Evolutionary conservation across 2,888 invertebrate genomes (phyloP).

Genomic region (Ormia ochracea): DNA sequence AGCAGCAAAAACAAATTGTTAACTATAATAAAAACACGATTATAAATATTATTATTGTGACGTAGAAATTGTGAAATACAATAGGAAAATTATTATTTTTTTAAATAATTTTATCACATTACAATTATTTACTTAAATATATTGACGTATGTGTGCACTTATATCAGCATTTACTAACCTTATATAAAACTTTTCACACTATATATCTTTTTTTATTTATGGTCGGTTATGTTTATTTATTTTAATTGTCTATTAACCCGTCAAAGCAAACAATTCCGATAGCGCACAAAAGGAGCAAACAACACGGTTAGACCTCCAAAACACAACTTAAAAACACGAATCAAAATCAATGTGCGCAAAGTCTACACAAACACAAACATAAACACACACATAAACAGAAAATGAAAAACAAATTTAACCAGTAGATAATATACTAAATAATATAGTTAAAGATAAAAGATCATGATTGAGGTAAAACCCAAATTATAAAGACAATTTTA

Average conservation of each 20-base stretch:
- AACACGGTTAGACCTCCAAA: slow-evolving; percentile 8
- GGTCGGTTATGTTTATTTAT: background rate
- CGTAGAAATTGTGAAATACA: no score
- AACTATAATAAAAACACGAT: no score
- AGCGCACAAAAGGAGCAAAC: slow-evolving; percentile 12
- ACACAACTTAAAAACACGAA: slow-evolving; percentile 20
- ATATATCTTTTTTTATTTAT: background rate
- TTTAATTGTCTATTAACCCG: background rate
- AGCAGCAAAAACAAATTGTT: no score
- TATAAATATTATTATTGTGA: no score
- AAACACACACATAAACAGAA: background rate
- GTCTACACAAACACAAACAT: slow-evolving; percentile 5
- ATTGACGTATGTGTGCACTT: no score
- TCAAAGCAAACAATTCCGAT: background rate
- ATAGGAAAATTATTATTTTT: no score
- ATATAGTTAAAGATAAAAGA: slow-evolving; percentile 20
- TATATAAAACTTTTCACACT: background rate
- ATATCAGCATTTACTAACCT: background rate
- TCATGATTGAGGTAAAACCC: slow-evolving; percentile 4
- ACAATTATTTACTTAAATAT: no score
- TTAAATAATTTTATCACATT: no score
- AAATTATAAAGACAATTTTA: background rate
- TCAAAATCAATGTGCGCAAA: slow-evolving; percentile 8
- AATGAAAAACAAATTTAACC: background rate
- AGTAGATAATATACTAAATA: slow-evolving; percentile 26